Percentiles rank a stretch among this genome's conserved stretches.
These are phyloP conservation scores for Pantherophis vulpinus DNA, from an alignment of 2,797 vertebrate species.

Conservation along the genomic window DNA sequence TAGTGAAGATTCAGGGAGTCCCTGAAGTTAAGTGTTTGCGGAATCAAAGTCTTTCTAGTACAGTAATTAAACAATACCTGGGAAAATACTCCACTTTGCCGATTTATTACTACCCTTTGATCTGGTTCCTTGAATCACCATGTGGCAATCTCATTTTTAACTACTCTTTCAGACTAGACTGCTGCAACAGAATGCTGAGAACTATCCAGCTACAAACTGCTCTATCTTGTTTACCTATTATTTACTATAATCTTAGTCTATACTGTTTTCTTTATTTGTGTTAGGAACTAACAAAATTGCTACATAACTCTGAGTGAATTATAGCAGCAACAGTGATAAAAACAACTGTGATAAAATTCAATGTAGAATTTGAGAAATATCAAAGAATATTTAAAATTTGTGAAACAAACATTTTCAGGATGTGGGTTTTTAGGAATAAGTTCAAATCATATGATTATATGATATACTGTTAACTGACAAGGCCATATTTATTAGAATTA, in stretches of 20 bases:
- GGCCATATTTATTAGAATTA: neutral
- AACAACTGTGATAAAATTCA: neutral
- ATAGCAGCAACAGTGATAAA: neutral
- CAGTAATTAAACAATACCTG: neutral
- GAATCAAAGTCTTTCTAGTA: neutral
- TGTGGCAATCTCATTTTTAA: neutral
- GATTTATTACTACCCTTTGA: neutral
- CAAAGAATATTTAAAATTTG: neutral
- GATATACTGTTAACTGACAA: neutral
- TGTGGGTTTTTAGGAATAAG: neutral
- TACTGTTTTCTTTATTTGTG: neutral
- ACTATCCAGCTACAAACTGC: neutral
- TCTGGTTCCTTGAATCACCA: neutral
- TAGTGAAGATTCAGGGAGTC: neutral
- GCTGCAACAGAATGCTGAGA: neutral
- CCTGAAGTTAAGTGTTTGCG: neutral
- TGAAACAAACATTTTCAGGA: neutral
- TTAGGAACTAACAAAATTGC: neutral
- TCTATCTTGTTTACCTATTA: neutral
- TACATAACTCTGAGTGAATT: neutral
- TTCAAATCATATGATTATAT: neutral
- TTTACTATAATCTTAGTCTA: neutral
- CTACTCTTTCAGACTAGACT: neutral
- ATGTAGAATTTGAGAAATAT: neutral
- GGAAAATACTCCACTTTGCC: neutral